Conservation (phyloP, 2,888 invertebrate genomes). For the Orthosia gothica region DNA sequence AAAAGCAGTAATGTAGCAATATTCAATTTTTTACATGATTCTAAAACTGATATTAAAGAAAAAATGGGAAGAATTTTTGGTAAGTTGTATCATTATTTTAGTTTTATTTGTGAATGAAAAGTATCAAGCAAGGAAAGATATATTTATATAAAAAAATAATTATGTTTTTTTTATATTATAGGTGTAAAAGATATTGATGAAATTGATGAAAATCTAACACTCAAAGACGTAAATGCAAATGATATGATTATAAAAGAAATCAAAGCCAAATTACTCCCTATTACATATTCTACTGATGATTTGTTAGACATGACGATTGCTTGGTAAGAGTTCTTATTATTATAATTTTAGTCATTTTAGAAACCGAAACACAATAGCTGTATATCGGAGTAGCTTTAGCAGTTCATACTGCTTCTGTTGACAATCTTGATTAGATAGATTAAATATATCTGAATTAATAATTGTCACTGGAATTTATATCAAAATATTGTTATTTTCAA, state of each 20-base stretch:
- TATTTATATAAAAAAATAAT: no score
- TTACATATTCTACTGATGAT: conserved; percentile 2
- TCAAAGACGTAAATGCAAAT: not conserved
- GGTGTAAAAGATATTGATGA: conserved; percentile 18
- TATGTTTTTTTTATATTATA: not conserved
- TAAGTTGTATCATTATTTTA: conserved; percentile 13
- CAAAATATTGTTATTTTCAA: no score
- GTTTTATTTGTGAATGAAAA: no score
- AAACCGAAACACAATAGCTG: no score
- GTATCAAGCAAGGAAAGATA: no score
- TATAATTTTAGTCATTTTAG: no score
- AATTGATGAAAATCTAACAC: conserved; percentile 6
- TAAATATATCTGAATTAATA: no score
- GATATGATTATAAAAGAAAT: conserved; percentile 12
- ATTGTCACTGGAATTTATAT: no score
- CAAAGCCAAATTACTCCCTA: not conserved
- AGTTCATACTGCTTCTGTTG: no score
- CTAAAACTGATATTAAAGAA: conserved; percentile 5
- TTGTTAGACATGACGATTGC: conserved; percentile 1
- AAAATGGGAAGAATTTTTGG: conserved; percentile 66
- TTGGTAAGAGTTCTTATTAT: not conserved
- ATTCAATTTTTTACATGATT: conserved; percentile 51
- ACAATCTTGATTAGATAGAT: no score
- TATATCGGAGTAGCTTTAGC: no score
- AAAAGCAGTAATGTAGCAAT: conserved; percentile 72